Base-by-base conservation (phyloP, 53 echinoderm and acorn worm genomes). In the Crossaster papposus region DNA sequence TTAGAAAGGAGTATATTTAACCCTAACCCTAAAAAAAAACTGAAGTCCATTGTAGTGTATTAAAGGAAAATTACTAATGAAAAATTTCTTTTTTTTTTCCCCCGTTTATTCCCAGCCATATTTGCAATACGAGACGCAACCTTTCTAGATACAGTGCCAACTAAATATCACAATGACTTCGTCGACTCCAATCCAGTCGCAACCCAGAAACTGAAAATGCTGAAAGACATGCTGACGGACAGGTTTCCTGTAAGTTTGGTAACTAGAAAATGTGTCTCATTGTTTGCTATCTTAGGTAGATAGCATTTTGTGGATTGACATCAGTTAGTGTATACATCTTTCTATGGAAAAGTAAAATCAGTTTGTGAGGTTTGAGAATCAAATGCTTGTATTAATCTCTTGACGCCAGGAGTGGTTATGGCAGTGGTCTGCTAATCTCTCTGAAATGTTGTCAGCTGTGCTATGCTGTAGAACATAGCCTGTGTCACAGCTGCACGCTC, bases 121-220 rank as follows among this genome's bases (percentile, higher is more conserved):
- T 98, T 96, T 93, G 94, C 94, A 52, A 90, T 98, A 4, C 79
- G 94, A 50, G 93, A 96, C 65, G 92, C 93, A 24, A 83, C 88
- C 6, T 98, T 98, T 70, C 72, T 98, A 78, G 89, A 89, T 7
- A 63, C 87, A 0, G 70, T 96, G 4, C 98, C 98, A 22, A 89
- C 80, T 30, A 79, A 83, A 36, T 93, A 98, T 53, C 81, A 88
- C 78, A 83, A 82, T 2, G 98, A 95, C 36, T 98, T 98, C 77
- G 91, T 98, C 0, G 98, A 98, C 35, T 75, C 89, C 79, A 98
- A 96, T 77, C 98, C 98, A 44, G 92, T 96, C 3, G 98, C 98
- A 29, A 5, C 96, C 9, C 93, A 98, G 35, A 98, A 98, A 85
- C 93, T 94, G 31, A 94, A 96, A 80, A 89, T 93, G 90, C 89